Base-by-base conservation (phyloP, 2,113 vertebrate genomes). In the Callocephalon fimbriatum region DNA sequence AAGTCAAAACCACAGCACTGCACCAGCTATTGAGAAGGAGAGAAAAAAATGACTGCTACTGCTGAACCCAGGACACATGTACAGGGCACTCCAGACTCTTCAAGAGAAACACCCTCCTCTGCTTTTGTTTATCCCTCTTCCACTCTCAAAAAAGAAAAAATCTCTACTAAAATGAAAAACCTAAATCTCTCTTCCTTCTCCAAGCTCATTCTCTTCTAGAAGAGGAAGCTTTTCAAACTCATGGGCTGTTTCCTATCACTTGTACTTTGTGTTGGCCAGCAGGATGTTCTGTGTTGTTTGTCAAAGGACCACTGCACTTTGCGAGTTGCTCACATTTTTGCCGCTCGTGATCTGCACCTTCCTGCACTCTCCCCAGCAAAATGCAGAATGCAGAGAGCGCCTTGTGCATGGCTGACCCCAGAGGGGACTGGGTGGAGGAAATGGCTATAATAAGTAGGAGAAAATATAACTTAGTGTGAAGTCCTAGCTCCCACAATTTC, bases 331-430 rank as follows among this genome's bases (percentile, higher is more conserved):
- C n/a, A 22, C 18, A 15, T 78, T 32, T 50, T 76, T 20, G 13
- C 12, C 10, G 88, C 38, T 70, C 16, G 2, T 15, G 26, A 48
- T 32, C 61, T 42, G 35, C 45, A 31, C 22, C 40, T 78, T 47
- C 32, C 40, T 4, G 1, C n/a, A 23, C 4, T 12, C 25, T 37
- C 12, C 37, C 19, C 50, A 66, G n/a, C 4, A 82, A 76, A 51
- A 59, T 0, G 8, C 27, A 50, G 51, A 71, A 68, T 0, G 2
- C 6, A 77, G 44, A 93, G 44, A 74, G 17, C 1, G 1, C 15
- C 10, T 18, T 48, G 38, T 53, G 68, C 29, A 23, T 23, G 17
- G 16, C 38, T 85, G 56, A 54, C 17, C 17, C 32, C 27, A 59
- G 51, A 54, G 16, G 17, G 31, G 37, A 66, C 18, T 32, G n/a